Evolutionary conservation across 2,113 vertebrate genomes (phyloP), one percentile per base, ranked within the genome.

Genomic region (Zapus hudsonius): DNA sequence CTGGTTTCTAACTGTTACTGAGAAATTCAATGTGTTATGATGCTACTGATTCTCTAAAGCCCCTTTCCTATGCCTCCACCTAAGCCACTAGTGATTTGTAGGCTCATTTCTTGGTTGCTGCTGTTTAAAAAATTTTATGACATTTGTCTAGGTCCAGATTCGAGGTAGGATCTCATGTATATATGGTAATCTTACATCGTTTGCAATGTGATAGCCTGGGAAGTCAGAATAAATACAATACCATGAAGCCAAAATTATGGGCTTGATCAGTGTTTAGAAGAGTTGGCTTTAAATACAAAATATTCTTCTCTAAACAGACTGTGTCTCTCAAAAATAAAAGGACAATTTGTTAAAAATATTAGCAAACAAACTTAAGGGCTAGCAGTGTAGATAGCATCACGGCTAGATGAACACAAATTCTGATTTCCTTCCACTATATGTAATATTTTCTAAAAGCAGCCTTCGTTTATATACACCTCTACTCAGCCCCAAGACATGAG

Each of bases 391-490:
- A 75, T 55, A 84, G 42, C 0, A 90, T n/a, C 44, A 80, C 27
- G 42, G 59, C 44, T 66, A 64, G n/a, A n/a, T n/a, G n/a, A 61
- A 22, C 69, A 47, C 64, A 29, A 52, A 38, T n/a, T n/a, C n/a
- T n/a, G n/a, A n/a, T n/a, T n/a, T n/a, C n/a, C n/a, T 20, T 25
- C 36, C 73, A 4, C n/a, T 89, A 67, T 1, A 92, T 63, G 57
- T 92, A 84, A 23, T 70, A 84, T 81, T 84, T 84, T 84, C 31
- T 87, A 79, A 94, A 87, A 87, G 47, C 12, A 59, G 10, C 55
- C 25, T 87, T 95, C 20, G 59, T 52, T 57, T 67, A 72, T 55
- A n/a, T 29, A 5, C 20, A 81, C 19, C 38, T 31, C n/a, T 22
- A 8, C 52, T 10, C 55, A 73, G 84, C 17, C 69, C 20, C 3